These are phyloP conservation scores for Atherix ibis DNA, from an alignment of 2,888 invertebrate species.

Conservation along the genomic window DNA sequence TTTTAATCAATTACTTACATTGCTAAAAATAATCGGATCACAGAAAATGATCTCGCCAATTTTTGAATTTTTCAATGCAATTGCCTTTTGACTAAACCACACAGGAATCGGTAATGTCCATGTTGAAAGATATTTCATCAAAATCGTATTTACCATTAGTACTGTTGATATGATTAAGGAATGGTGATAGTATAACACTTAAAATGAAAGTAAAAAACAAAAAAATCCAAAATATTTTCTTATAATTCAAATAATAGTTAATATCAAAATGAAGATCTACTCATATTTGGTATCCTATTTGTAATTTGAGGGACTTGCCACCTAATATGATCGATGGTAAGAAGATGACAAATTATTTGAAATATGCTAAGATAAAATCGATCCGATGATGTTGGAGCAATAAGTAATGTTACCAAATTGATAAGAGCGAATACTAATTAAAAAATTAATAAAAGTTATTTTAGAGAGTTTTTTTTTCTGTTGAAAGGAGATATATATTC, in stretches of 20 bases:
- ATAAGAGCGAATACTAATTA: constrained; percentile 41
- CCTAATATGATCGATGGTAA: constrained; percentile 42
- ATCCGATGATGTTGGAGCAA: constrained; percentile 41
- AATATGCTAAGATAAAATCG: constrained; percentile 40
- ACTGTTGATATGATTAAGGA: constrained; percentile 12
- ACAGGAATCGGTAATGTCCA: constrained; percentile 7
- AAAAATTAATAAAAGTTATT: too few species aligned
- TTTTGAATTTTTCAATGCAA: constrained; percentile 8
- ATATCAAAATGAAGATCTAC: too few species aligned
- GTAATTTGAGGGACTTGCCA: constrained; percentile 45
- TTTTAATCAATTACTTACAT: too few species aligned
- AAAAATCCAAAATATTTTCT: too few species aligned
- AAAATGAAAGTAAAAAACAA: too few species aligned
- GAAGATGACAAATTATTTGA: constrained; percentile 44
- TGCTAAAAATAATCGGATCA: too few species aligned
- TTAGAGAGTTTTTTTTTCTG: too few species aligned
- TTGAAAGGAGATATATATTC: too few species aligned
- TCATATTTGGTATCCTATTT: constrained; percentile 39
- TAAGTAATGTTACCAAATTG: constrained; percentile 39
- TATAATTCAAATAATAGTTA: too few species aligned
- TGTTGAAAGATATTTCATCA: constrained; percentile 8
- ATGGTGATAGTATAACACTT: constrained; percentile 15
- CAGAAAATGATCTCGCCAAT: too few species aligned
- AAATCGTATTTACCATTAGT: constrained; percentile 11
- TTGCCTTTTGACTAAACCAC: constrained; percentile 10